Evolutionary conservation across 2,797 vertebrate species (phyloP).

Genomic region (Dryobates pubescens): DNA sequence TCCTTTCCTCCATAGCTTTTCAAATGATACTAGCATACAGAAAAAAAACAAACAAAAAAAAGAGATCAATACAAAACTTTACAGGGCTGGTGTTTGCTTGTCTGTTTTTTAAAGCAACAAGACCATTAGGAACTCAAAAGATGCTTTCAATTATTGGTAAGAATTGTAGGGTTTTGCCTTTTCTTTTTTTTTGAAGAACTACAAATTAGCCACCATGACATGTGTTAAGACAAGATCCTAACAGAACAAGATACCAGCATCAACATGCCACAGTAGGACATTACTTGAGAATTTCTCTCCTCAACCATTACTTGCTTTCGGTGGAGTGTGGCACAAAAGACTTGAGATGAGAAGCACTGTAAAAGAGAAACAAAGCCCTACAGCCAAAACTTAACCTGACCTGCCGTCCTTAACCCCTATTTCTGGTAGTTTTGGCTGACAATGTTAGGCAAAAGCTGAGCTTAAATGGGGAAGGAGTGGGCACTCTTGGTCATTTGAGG

Average conservation of each 20-base stretch:
- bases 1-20: background rate
- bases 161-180: background rate
- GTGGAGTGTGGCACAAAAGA: background rate
- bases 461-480: background rate
- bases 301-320: background rate
- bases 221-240: conserved; percentile 46
- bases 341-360: conserved; percentile 7
- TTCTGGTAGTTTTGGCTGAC: background rate
- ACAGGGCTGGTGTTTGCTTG: background rate
- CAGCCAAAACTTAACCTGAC: background rate
- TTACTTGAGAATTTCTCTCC: background rate
- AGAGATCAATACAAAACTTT: background rate
- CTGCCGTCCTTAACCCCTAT: background rate
- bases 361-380: background rate
- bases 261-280: conserved; percentile 42
- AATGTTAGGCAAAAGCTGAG: background rate
- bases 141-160: background rate
- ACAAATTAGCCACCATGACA: conserved; percentile 26
- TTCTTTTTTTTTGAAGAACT: background rate
- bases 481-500: background rate
- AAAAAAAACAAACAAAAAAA: background rate
- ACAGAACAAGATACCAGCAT: conserved; percentile 17
- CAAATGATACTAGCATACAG: background rate
- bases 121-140: background rate
- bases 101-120: background rate